A percentile compares a stretch with the other conserved stretches of the same genome.
These are phyloP conservation scores for Seladonia tumulorum DNA, from an alignment of 2,888 invertebrate species.

Conservation along the genomic window DNA sequence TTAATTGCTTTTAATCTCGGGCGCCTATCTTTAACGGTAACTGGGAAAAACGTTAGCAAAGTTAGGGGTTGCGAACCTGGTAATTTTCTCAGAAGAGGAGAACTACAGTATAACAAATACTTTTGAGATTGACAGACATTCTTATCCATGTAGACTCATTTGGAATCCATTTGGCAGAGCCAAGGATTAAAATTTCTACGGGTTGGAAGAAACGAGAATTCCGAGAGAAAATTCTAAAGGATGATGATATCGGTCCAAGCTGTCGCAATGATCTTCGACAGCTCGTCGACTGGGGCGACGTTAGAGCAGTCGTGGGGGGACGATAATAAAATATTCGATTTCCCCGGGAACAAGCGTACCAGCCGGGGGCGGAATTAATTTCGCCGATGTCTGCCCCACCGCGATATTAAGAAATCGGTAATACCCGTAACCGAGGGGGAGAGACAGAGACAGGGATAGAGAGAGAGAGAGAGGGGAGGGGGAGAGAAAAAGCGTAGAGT, in stretches of 20 bases:
- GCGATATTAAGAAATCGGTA: conserved; percentile 14
- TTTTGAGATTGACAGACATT: too few species aligned
- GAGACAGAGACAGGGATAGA: neutral
- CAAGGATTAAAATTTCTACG: neutral
- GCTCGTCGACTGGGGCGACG: neutral
- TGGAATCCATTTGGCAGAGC: neutral
- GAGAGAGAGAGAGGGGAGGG: neutral
- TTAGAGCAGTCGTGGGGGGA: neutral
- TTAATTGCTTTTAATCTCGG: neutral
- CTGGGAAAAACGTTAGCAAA: neutral
- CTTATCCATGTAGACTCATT: neutral
- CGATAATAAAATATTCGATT: conserved; percentile 38
- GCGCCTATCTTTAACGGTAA: neutral
- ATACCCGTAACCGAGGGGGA: neutral
- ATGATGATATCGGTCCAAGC: neutral
- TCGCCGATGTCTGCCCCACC: conserved; percentile 4
- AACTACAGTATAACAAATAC: too few species aligned
- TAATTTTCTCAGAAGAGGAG: too few species aligned
- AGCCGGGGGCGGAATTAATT: conserved; percentile 33
- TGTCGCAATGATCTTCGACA: conserved; percentile 32
- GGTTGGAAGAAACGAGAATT: neutral
- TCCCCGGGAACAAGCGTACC: conserved; percentile 1
- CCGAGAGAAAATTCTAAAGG: neutral
- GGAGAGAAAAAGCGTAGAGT: neutral
- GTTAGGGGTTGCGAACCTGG: too few species aligned